Evolutionary conservation across 2,888 invertebrate species (phyloP), one percentile per base, ranked within the genome.

Genomic region (Aphidius colemani): DNA sequence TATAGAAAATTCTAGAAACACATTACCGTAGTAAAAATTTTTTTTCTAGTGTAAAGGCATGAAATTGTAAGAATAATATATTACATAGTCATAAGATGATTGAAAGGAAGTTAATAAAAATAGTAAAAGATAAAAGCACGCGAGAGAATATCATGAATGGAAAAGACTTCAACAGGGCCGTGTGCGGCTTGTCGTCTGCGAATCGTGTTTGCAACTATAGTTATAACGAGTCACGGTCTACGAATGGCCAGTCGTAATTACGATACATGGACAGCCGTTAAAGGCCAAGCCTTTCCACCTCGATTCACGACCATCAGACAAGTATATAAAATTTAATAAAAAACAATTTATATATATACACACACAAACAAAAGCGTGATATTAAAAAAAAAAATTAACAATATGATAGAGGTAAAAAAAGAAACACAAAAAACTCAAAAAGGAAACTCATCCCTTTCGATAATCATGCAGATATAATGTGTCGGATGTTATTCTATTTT

Each of bases 151-250:
- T 72, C 74, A 72, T 74, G 72, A 73, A 73, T 74, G 74, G 71
- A 69, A 30, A 30, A 71, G 72, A 67, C 63, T 66, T 64, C 5
- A 30, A 30, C 30, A 66, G 67, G 65, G 67, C 66, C 65, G 67
- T 60, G n/a, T 18, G 51, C 39, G 30, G 30, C 30, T 5, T 30
- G 30, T 30, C 43, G 59, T 59, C 64, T 65, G 70, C 70, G 67
- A 70, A 71, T 71, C 75, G 30, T 30, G 30, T 30, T 30, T 30
- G 3, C 30, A 30, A 30, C 30, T 30, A 30, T 30, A 30, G 30
- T 30, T 30, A 30, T 74, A 75, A 78, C 75, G 71, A 76, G 75
- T 75, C 73, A 75, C 75, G 74, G 75, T 77, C 74, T 72, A 72
- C 72, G 73, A 73, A 74, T 72, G 72, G 66, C 69, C 70, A 61